These are phyloP conservation scores for Drosophila maculinotata DNA, from an alignment of 2,888 invertebrate genomes.

Conservation along the genomic window DNA sequence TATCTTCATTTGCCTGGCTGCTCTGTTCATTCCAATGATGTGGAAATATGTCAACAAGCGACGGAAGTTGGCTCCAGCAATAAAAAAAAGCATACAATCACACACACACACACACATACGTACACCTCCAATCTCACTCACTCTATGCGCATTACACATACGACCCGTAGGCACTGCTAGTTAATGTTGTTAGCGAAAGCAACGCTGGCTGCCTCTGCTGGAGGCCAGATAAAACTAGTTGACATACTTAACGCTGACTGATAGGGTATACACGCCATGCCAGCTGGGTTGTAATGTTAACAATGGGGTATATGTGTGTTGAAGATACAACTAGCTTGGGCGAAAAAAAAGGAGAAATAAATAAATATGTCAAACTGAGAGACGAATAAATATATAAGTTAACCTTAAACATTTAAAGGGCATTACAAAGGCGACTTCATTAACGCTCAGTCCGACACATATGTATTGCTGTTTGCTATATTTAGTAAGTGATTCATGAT, in stretches of 20 bases:
- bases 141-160: slow-evolving; percentile 55
- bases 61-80: slow-evolving; percentile 73
- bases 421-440: not conserved
- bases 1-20: slow-evolving; percentile 65
- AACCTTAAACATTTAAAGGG: slow-evolving; percentile 2
- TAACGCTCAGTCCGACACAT: not conserved
- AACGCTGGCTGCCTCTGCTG: slow-evolving; percentile 48
- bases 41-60: slow-evolving; percentile 81
- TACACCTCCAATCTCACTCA: slow-evolving; percentile 18
- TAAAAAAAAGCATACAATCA: slow-evolving; percentile 36
- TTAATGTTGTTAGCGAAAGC: slow-evolving; percentile 67
- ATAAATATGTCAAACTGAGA: not conserved
- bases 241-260: slow-evolving; percentile 57
- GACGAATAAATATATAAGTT: not conserved
- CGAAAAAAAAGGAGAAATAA: too few species aligned
- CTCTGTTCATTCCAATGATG: slow-evolving; percentile 73
- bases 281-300: not conserved
- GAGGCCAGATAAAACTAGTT: slow-evolving; percentile 76
- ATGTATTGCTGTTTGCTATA: slow-evolving; percentile 34
- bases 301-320: not conserved
- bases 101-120: slow-evolving; percentile 17
- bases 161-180: slow-evolving; percentile 64
- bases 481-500: slow-evolving; percentile 68
- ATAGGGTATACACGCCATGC: slow-evolving; percentile 26
- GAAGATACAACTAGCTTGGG: too few species aligned